Percentiles rank a stretch among this genome's conserved stretches.
These are phyloP conservation scores for Erinaceus europaeus DNA, from an alignment of 2,113 vertebrate species.

Conservation along the genomic window DNA sequence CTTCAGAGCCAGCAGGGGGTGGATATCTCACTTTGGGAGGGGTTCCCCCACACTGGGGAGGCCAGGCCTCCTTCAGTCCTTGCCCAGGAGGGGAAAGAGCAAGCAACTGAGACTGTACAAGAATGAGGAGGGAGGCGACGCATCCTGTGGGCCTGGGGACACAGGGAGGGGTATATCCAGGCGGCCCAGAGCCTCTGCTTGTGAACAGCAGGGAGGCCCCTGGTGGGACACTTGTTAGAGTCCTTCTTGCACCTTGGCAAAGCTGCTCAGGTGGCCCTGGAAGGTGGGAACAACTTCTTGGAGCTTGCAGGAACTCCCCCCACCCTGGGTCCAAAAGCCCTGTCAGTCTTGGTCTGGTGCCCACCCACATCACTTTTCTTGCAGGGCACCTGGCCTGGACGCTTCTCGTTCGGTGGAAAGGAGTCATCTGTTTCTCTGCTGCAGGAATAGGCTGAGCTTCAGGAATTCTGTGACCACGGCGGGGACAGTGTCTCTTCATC, in stretches of 20 bases:
- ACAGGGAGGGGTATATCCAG: conserved; percentile 38
- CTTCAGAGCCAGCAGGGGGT: background rate
- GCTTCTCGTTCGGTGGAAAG: conserved; percentile 43
- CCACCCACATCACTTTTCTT: too few species aligned
- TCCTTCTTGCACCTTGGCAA: conserved; percentile 15
- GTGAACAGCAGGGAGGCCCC: background rate
- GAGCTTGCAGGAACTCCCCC: background rate
- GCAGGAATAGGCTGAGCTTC: conserved; percentile 27
- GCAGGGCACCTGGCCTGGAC: conserved; percentile 13
- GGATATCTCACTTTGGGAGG: background rate
- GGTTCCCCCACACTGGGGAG: background rate
- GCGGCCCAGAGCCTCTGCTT: conserved; percentile 6
- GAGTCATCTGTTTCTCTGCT: background rate
- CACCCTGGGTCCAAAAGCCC: background rate
- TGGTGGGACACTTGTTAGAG: background rate
- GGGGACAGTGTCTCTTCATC: conserved; percentile 65
- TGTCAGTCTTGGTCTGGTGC: background rate
- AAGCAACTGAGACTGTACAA: conserved; percentile 67
- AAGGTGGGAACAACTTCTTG: background rate
- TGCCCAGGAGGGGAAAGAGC: conserved; percentile 51
- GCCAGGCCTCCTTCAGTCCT: conserved; percentile 43
- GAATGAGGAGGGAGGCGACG: conserved; percentile 13
- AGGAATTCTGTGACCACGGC: conserved; percentile 66
- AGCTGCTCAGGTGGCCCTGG: background rate
- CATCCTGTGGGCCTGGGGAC: conserved; percentile 35